Percentiles rank a stretch among this genome's conserved stretches.
phyloP scores from a whole-genome alignment of 2,888 invertebrate species.

The Drosophila paramelanica region DNA sequence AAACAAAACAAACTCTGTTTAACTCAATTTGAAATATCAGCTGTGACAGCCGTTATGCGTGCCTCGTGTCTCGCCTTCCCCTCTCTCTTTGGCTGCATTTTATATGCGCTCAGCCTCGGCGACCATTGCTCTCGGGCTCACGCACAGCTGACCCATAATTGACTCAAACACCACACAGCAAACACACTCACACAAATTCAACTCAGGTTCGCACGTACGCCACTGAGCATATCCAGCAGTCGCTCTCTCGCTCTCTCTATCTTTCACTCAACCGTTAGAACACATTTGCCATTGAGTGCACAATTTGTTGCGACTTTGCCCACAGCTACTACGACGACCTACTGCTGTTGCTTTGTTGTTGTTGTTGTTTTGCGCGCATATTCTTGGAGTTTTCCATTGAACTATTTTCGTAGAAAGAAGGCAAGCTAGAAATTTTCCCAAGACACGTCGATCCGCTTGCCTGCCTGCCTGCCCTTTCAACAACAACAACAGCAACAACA shows the following conservation, averaged over 20 bases:
- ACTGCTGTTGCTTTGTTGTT: conserved; percentile 50
- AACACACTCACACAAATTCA: conserved; percentile 29
- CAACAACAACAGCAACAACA: conserved; percentile 11
- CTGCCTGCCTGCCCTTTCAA: conserved; percentile 37
- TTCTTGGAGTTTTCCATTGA: conserved; percentile 74
- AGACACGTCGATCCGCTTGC: conserved; percentile 54
- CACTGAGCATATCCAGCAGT: conserved; percentile 17
- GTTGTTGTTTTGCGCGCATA: conserved; percentile 18
- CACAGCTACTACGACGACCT: conserved; percentile 31
- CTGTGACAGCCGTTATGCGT: conserved; percentile 42
- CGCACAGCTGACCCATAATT: conserved; percentile 79
- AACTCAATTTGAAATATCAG: conserved; percentile 30
- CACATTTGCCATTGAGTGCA: conserved; percentile 47
- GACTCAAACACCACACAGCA: conserved; percentile 49
- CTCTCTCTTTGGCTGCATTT: conserved; percentile 12
- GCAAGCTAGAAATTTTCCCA: conserved; percentile 54
- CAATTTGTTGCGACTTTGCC: conserved; percentile 45
- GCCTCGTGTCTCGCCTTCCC: conserved; percentile 9
- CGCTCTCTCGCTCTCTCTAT: background rate
- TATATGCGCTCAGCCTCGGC: conserved; percentile 14
- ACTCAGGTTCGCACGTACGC: conserved; percentile 35
- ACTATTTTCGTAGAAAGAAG: conserved; percentile 70
- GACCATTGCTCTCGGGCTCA: conserved; percentile 44
- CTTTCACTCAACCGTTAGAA: conserved; percentile 40
- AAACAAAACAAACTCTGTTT: conserved; percentile 24